These are phyloP conservation scores for Ahaetulla prasina DNA, from an alignment of 2,113 vertebrate genomes.

Conservation along the genomic window DNA sequence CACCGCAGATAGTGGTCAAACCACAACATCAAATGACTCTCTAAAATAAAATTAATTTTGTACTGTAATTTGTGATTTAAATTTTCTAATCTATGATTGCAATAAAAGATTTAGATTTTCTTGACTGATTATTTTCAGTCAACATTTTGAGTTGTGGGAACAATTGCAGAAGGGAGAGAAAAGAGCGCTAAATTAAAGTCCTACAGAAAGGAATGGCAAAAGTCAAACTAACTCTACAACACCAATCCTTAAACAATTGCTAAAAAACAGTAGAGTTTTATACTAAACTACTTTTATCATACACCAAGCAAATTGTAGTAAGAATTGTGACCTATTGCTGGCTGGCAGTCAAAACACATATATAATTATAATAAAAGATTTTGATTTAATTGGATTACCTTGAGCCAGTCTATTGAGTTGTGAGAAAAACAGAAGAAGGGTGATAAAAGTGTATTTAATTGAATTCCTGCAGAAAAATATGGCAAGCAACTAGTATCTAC, in stretches of 20 bases:
- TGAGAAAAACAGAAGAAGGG: not conserved
- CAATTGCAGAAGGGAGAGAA: not conserved
- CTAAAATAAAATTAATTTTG: not conserved
- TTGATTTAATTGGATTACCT: not conserved
- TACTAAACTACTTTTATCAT: not conserved
- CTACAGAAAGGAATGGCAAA: not conserved
- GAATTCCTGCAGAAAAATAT: not conserved
- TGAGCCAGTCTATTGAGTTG: not conserved
- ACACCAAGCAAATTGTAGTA: not conserved
- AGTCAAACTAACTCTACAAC: not conserved
- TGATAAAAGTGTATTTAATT: not conserved
- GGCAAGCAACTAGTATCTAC: not conserved
- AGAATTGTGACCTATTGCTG: not conserved
- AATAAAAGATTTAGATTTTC: not conserved
- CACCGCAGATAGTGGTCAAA: not conserved
- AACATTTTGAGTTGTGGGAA: too few species aligned
- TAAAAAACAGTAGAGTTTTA: not conserved
- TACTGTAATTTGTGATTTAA: too few species aligned
- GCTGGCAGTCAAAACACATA: not conserved
- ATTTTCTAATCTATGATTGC: not conserved
- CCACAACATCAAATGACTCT: not conserved
- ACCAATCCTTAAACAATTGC: not conserved
- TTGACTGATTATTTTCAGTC: too few species aligned
- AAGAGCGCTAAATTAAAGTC: not conserved
- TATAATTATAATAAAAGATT: not conserved